Evolutionary conservation across 2,888 invertebrate species (phyloP).

Genomic region (Spialia ferax): DNA sequence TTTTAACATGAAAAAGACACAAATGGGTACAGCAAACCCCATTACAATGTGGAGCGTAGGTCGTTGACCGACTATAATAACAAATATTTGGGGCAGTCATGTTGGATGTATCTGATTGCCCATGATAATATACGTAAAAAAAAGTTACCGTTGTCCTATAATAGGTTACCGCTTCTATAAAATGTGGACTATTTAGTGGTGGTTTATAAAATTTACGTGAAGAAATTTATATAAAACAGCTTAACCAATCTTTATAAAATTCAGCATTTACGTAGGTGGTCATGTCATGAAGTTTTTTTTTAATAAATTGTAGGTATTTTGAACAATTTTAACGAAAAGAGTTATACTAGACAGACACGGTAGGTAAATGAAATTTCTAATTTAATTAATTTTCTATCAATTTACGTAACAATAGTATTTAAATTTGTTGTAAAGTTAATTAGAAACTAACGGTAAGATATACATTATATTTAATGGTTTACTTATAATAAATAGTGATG

Average conservation of each 20-base stretch:
- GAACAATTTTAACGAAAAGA: no score
- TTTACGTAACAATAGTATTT: neutral
- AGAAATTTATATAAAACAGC: no score
- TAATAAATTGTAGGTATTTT: no score
- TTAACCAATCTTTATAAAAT: no score
- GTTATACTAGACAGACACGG: no score
- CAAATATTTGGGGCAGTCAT: slow-evolving; percentile 8
- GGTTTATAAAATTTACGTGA: no score
- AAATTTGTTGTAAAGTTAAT: neutral
- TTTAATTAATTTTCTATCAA: no score
- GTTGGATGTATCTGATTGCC: slow-evolving; percentile 2
- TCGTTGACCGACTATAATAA: slow-evolving; percentile 21
- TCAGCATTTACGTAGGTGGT: no score
- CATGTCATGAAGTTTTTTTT: no score
- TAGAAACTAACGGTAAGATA: neutral
- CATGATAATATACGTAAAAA: neutral
- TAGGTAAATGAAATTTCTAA: no score
- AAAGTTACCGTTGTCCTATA: no score
- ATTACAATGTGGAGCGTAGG: slow-evolving; percentile 11
- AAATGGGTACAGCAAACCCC: neutral
- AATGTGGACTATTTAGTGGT: no score
- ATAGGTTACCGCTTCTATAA: neutral
- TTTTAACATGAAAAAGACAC: neutral
- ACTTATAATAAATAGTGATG: neutral
- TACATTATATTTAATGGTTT: neutral